Evolutionary conservation across 2,797 vertebrate species (phyloP), one percentile per base, ranked within the genome.

Genomic region (Aeoliscus strigatus): DNA sequence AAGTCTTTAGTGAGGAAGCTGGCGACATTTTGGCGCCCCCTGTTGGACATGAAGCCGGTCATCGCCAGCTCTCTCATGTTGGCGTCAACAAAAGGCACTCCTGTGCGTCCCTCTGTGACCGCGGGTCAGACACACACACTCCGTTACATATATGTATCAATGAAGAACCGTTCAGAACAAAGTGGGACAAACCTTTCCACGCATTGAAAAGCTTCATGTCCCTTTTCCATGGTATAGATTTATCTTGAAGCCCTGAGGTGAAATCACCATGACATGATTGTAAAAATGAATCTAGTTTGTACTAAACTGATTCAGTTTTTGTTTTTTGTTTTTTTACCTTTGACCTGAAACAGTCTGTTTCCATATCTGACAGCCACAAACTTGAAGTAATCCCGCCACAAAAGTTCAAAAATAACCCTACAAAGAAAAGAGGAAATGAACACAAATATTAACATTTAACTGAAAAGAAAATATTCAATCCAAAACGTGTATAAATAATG

Each of bases 1-100:
- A 93, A 67, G 68, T 92, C 90, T 61, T 93, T 92, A 11, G 90
- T 91, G 38, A 92, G 88, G 57, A 93, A 93, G 66, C 91, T 92
- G 27, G 91, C 87, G 0, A 91, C 89, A 0, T 92, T 92, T 67
- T 92, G 90, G 2, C 89, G 77, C 51, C 90, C 92, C 60, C 91
- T 86, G 80, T 92, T 92, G 29, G 90, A 91, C 89, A 91, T 90
- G 68, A 92, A 93, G 43, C 92, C 90, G 0, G 88, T 92, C 17
- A 79, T 66, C 0, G 80, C 83, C 70, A 92, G 49, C 71, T 92
- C 90, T 51, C 88, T 78, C 90, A 92, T 91, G 77, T 89, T 93
- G 25, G 91, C 90, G 0, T 92, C 90, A 4, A 93, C 89, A 9
- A 93, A 92, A 3, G 90, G 92, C 14, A 92, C 82, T 1, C 91